Percentiles rank a stretch among this genome's conserved stretches.
Conservation (phyloP, 2,797 vertebrate species). For the Aselliscus stoliczkanus region DNA sequence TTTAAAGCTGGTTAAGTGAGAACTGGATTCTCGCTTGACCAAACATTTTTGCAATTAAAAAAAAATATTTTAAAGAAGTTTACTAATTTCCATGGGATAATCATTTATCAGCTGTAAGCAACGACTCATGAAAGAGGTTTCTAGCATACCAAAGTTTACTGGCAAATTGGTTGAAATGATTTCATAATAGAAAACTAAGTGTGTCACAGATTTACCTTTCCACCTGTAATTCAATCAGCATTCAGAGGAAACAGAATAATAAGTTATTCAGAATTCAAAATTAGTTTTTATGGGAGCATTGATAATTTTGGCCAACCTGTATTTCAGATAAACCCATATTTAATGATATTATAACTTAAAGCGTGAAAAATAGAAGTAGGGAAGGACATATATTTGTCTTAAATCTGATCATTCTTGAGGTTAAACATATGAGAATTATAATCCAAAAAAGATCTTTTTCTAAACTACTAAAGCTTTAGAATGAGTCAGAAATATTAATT, state of each 20-base stretch:
- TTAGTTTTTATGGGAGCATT: background rate
- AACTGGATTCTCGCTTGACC: background rate
- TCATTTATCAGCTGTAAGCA: background rate
- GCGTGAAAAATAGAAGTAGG: background rate
- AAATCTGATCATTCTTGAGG: background rate
- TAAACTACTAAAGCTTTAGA: background rate
- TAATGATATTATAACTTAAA: background rate
- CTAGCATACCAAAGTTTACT: background rate
- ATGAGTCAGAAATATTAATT: constrained; percentile 25
- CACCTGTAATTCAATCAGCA: background rate
- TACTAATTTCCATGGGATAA: background rate
- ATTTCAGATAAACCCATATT: background rate
- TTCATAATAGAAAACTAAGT: constrained; percentile 33
- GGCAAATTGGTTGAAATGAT: constrained; percentile 4
- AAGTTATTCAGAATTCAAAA: background rate
- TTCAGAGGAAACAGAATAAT: constrained; percentile 18
- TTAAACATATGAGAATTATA: background rate
- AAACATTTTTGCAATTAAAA: constrained; percentile 22
- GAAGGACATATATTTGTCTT: background rate
- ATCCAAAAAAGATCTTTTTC: background rate
- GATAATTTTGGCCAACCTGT: background rate
- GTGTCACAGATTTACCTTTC: background rate
- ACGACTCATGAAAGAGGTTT: background rate
- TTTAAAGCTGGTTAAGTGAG: too few species aligned
- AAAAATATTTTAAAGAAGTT: constrained; percentile 4